A percentile compares a stretch with the other conserved stretches of the same genome.
phyloP scores from a whole-genome alignment of 2,113 vertebrate species.

The Prochilodus magdalenae region DNA sequence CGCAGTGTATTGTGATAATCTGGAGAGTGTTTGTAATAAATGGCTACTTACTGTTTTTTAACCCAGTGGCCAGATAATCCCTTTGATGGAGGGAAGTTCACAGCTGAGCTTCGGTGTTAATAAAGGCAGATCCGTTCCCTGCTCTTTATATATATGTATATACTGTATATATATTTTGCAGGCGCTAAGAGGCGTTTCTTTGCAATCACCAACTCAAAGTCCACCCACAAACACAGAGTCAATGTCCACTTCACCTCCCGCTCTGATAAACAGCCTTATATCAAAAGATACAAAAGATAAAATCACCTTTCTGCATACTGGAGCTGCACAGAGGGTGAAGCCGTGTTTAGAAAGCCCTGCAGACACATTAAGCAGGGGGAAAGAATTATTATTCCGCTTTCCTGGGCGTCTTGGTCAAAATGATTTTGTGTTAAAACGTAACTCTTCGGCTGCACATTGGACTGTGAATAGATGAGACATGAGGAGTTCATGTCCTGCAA shows the following conservation, averaged over 20 bases:
- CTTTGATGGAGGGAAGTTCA: constrained; percentile 6
- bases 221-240: constrained; percentile 70
- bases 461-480: background rate
- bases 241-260: constrained; percentile 70
- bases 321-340: background rate
- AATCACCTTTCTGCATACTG: background rate
- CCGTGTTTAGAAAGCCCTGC: too few relatives aligned
- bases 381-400: too few relatives aligned
- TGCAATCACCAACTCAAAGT: constrained; percentile 73
- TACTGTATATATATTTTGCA: constrained; percentile 61
- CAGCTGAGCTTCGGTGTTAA: constrained; percentile 31
- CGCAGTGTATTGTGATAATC: background rate
- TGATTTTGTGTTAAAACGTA: background rate
- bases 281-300: background rate
- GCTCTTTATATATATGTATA: constrained; percentile 68
- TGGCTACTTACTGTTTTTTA: constrained; percentile 60
- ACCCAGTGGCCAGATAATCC: constrained; percentile 25
- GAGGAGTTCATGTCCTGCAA: background rate
- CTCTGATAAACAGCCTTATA: constrained; percentile 28
- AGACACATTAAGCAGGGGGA: background rate
- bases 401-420: too few relatives aligned
- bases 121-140: constrained; percentile 52
- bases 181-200: constrained; percentile 73
- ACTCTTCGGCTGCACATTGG: background rate
- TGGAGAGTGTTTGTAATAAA: background rate